phyloP scores from a whole-genome alignment of 1,140 invertebrate genomes.

The Coboldia fuscipes region DNA sequence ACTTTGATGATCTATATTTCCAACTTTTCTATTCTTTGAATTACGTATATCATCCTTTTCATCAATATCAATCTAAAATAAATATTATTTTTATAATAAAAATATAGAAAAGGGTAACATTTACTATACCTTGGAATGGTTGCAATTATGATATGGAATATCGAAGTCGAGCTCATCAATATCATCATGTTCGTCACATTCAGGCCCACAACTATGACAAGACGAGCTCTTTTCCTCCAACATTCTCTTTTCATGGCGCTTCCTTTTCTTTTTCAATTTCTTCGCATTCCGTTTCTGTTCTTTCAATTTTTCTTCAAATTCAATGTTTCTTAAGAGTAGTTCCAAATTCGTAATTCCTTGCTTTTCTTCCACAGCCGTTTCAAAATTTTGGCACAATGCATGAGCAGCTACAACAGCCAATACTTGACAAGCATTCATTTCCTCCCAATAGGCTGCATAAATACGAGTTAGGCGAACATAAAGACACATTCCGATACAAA shows the following conservation, averaged over 20 bases:
- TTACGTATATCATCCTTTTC: constrained; percentile 5
- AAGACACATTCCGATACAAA: constrained; percentile 77
- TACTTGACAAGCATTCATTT: constrained; percentile 79
- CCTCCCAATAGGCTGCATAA: constrained; percentile 62
- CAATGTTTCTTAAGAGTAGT: constrained; percentile 57
- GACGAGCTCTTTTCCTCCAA: no score
- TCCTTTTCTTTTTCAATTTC: constrained; percentile 71
- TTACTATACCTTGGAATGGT: background rate
- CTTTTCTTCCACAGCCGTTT: constrained; percentile 71
- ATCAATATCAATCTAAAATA: background rate
- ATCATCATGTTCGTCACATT: background rate
- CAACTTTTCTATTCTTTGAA: constrained; percentile 6
- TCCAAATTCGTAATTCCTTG: constrained; percentile 73
- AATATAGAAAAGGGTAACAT: no score
- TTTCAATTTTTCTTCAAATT: constrained; percentile 60
- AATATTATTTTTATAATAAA: no score
- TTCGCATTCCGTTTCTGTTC: constrained; percentile 69
- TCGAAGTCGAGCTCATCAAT: constrained; percentile 1
- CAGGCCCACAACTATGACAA: constrained; percentile 7
- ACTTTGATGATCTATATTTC: constrained; percentile 5
- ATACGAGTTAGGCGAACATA: constrained; percentile 72
- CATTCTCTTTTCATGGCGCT: constrained; percentile 39
- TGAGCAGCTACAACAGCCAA: constrained; percentile 73
- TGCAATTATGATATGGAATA: background rate
- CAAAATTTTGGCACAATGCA: constrained; percentile 68